These are phyloP conservation scores for Hydriomena furcata DNA, from an alignment of 2,888 invertebrate genomes.

Conservation along the genomic window DNA sequence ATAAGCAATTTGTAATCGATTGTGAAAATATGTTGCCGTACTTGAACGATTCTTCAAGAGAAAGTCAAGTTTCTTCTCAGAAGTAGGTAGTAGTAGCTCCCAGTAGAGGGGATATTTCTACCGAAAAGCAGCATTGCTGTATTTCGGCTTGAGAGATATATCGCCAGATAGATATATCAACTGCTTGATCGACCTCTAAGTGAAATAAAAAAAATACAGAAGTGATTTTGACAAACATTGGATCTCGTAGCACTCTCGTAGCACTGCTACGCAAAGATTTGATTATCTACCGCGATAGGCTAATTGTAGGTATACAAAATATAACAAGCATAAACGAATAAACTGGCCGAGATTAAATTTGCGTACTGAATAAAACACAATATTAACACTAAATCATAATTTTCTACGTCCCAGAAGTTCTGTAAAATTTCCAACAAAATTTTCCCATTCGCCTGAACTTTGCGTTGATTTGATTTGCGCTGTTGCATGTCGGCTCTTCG, in stretches of 20 bases:
- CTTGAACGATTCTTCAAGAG: slow-evolving; percentile 10
- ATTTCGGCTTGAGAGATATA: no score
- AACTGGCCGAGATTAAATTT: not conserved
- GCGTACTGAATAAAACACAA: slow-evolving; percentile 6
- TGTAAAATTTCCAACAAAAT: slow-evolving; percentile 17
- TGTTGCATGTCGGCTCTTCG: slow-evolving; percentile 7
- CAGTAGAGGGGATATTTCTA: no score
- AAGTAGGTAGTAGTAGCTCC: no score
- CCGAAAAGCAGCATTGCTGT: no score
- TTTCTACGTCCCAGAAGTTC: slow-evolving; percentile 14
- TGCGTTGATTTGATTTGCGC: slow-evolving; percentile 24
- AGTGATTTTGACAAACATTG: no score
- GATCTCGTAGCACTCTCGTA: no score
- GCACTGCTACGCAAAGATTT: no score
- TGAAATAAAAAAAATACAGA: no score
- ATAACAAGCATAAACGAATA: not conserved
- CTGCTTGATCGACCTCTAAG: no score
- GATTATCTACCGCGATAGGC: no score
- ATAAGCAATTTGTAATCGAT: slow-evolving; percentile 46
- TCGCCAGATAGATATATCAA: no score
- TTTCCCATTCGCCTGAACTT: slow-evolving; percentile 11
- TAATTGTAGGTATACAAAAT: no score
- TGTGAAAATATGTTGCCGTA: slow-evolving; percentile 21
- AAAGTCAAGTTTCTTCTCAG: not conserved
- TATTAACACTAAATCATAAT: slow-evolving; percentile 25